A percentile compares a stretch with the other conserved stretches of the same genome.
Conservation (phyloP, 2,113 vertebrate species). For the Oreochromis niloticus region DNA sequence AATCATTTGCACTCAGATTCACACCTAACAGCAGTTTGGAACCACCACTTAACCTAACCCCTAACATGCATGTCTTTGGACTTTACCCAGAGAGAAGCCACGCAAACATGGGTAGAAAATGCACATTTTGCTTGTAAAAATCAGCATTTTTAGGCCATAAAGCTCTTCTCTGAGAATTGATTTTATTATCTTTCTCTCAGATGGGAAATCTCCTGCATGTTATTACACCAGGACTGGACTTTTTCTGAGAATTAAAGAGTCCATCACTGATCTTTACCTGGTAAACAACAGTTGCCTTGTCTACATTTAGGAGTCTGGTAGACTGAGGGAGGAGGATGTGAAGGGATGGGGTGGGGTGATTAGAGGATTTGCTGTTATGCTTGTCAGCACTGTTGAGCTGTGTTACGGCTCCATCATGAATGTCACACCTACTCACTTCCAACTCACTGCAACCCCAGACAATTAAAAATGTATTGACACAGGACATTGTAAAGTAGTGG, state of each 20-base stretch:
- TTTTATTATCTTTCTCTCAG: constrained; percentile 4
- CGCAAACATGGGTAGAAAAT: not conserved
- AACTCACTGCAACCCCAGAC: not conserved
- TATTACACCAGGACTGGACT: not conserved
- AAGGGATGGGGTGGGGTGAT: constrained; percentile 4
- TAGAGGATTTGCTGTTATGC: constrained; percentile 57
- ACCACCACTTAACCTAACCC: not conserved
- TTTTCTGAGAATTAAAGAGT: not conserved
- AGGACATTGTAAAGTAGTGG: not conserved
- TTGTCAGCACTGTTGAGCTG: constrained; percentile 41
- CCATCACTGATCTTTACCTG: constrained; percentile 20
- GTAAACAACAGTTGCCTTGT: constrained; percentile 41
- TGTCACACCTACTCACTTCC: not conserved
- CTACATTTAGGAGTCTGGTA: constrained; percentile 37
- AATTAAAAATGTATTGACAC: not conserved
- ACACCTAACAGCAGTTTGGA: not conserved
- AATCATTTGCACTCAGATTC: not conserved
- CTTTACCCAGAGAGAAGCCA: not conserved
- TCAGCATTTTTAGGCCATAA: not conserved
- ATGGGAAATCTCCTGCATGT: constrained; percentile 3
- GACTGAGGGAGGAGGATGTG: constrained; percentile 36
- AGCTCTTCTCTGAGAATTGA: not conserved
- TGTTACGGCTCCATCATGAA: not conserved
- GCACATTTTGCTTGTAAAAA: not conserved
- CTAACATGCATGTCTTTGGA: not conserved